phyloP scores from a whole-genome alignment of 2,113 vertebrate genomes.

The Amphilophus citrinellus region DNA sequence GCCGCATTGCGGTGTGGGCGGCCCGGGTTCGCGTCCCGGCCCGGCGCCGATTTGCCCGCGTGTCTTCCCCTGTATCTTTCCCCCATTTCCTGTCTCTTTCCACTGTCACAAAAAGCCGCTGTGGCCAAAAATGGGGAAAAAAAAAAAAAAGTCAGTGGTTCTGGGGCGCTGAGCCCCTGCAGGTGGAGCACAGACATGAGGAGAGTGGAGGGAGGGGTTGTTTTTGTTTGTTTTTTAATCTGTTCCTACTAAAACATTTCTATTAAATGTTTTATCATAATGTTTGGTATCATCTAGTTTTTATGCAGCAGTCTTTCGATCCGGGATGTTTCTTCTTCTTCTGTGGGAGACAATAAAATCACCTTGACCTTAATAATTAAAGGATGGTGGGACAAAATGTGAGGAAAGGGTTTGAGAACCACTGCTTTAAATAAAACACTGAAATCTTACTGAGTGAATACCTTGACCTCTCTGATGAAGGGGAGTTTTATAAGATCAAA shows the following conservation, averaged over 20 bases:
- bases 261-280: not conserved
- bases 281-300: not conserved
- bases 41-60: no score
- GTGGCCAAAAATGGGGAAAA: no score
- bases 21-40: no score
- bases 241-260: not conserved
- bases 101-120: no score
- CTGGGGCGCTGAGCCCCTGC: no score
- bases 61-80: no score
- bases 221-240: not conserved
- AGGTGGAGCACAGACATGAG: no score
- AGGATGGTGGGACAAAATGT: not conserved
- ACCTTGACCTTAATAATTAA: not conserved
- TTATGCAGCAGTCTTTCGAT: not conserved
- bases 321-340: not conserved
- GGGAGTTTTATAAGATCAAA: not conserved
- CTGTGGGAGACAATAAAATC: not conserved
- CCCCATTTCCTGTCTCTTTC: no score
- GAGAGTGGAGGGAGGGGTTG: no score
- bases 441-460: not conserved
- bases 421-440: slow-evolving; percentile 1
- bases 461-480: not conserved
- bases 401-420: not conserved
- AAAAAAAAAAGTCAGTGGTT: no score
- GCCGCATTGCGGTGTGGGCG: no score